Base-by-base conservation (phyloP, 2,888 invertebrate species). In the Agriopis marginaria region DNA sequence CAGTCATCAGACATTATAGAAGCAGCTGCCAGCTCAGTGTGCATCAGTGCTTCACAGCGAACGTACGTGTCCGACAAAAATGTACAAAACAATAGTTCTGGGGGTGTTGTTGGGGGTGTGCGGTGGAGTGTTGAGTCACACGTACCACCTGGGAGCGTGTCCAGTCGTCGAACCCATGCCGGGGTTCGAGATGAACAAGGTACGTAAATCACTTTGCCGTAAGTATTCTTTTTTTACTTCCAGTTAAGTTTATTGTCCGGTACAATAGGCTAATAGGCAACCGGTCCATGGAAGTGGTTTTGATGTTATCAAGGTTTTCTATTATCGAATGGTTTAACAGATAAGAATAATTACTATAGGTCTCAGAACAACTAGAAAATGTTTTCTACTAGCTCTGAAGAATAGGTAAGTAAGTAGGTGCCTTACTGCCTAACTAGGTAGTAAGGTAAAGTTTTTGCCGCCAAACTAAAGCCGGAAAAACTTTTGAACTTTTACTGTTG, bases 161-260 rank as follows among this genome's bases (percentile, higher is more conserved):
- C 97, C 97, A 0, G 84, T 95, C 9, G 96, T 97, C 2, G 96
- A 97, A 76, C 97, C 97, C 0, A 95, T 96, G 95, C 89, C 94
- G 0, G 95, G 95, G 65, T 97, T 98, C 84, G 95, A 96, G 70
- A 97, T 97, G 96, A 96, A 95, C 74, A 95, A 93, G 95, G 97
- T 97, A 92, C 92, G 92, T 70, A 2, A 11, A 8, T 23, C 42
- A 17, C 45, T 23, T 42, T 8, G 3, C n/a, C 39, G 54, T 40
- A 39, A 14, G 17, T 14, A n/a, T 40, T n/a, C 8, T 40, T 54
- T 32, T 32, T 32, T 56, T 47, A 47, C 17, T 58, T 58, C 23
- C 17, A 5, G 11, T 44, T 17, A 44, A 32, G 23, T 23, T n/a
- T 39, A 39, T 54, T 54, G 45, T 59, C 1, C 17, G 42, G 44